phyloP scores from a whole-genome alignment of 2,888 invertebrate genomes.

The Gortyna flavago region DNA sequence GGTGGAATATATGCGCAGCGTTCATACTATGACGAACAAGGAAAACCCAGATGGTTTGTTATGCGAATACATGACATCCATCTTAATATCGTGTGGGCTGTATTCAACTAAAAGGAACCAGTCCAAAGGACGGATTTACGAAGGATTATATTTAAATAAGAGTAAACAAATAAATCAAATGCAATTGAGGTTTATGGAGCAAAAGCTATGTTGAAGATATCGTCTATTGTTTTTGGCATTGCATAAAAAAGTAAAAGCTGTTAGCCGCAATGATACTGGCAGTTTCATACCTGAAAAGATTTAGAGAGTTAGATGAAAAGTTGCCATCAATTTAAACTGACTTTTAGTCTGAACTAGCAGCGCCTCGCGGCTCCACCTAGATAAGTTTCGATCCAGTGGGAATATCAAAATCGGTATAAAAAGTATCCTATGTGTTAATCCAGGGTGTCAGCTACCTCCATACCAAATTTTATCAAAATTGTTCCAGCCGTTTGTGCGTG shows the following conservation, averaged over 20 bases:
- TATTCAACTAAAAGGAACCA: slow-evolving; percentile 42
- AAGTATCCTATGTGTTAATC: too few species aligned
- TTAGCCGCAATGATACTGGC: neutral
- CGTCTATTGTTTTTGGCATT: neutral
- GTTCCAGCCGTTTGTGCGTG: too few species aligned
- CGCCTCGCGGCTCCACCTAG: too few species aligned
- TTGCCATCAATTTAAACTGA: neutral
- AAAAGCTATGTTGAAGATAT: neutral
- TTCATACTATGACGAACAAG: slow-evolving; percentile 59
- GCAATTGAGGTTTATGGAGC: neutral
- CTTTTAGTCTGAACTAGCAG: neutral
- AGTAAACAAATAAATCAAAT: neutral
- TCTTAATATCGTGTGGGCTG: slow-evolving; percentile 42
- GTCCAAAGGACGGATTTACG: slow-evolving; percentile 3
- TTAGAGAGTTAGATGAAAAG: neutral
- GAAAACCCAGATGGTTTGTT: slow-evolving; percentile 62
- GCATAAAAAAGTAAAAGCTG: neutral
- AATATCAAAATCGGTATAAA: too few species aligned
- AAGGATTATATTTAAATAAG: neutral
- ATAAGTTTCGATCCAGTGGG: too few species aligned
- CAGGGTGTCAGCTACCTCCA: too few species aligned
- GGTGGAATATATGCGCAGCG: slow-evolving; percentile 49
- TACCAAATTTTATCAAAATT: too few species aligned
- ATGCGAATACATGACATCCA: slow-evolving; percentile 48
- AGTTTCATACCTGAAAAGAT: neutral